Evolutionary conservation across 2,113 vertebrate species (phyloP), one percentile per base, ranked within the genome.

Genomic region (Oncorhynchus clarkii): DNA sequence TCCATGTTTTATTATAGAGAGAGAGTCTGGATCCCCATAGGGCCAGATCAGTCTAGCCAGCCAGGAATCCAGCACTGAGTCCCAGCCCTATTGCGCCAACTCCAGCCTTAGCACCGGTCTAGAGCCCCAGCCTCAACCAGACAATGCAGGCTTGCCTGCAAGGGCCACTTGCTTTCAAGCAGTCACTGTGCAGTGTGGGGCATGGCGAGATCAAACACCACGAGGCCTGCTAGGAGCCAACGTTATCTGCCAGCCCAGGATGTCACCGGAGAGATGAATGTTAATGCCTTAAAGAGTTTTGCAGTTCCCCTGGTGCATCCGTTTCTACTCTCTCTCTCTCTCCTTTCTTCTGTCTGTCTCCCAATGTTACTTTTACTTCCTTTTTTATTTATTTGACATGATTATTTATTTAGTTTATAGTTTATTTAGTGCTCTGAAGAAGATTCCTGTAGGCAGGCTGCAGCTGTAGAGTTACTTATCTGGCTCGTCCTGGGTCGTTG

Each of bases 1-100:
- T 84, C 89, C 80, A 76, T 91, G 86, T 89, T 92, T 92, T 91
- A 90, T 88, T 88, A 87, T 86, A 82, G 82, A 82, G 81, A 82
- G 80, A 85, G 70, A 59, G 67, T 48, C 16, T 11, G 64, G 66
- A 87, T 86, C 88, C 88, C 88, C 80, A 73, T 5, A 72, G 82
- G 83, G 66, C 73, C 71, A 54, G 48, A 71, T 71, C 71, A 51
- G 84, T 91, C 88, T 89, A 85, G 84, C 48, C 72, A 26, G 87
- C 88, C 90, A 85, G 79, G 79, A 74, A 77, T 74, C 70, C 67
- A 20, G 11, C 16, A 31, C 82, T 80, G 74, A 82, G 79, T 64
- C 80, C 67, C 45, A 62, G 7, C 64, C 73, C 70, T 45, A 12
- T 45, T 14, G 13, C n/a, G 18, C 71, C 68, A 27, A 67, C 67